Evolutionary conservation across 2,113 vertebrate species (phyloP), one percentile per base, ranked within the genome.

Genomic region (Calidris pygmaea): DNA sequence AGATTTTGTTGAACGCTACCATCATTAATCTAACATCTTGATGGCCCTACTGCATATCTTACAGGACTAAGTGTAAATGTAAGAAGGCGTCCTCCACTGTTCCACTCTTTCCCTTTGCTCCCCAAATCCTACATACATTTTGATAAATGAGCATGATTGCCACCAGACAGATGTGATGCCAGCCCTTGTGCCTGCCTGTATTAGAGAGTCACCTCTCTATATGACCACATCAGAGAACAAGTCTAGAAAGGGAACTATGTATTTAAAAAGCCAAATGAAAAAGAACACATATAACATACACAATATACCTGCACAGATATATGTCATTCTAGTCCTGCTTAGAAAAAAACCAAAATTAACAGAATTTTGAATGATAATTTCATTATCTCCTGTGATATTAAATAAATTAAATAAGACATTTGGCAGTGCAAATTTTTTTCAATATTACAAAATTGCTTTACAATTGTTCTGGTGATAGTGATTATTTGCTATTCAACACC

Each of bases 211-310:
- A 89, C 16, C 3, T 84, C 15, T 72, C 7, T 3, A 3, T 11
- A 53, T 10, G 21, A 67, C 11, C 21, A 68, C n/a, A 60, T 23
- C 15, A 85, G 81, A 82, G 48, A 85, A 14, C 32, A 89, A 47
- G 74, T 60, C 70, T 48, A 79, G 81, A 87, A 81, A 84, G 37
- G 27, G 34, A 86, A 66, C 10, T 39, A 8, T 4, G 21, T 22
- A 76, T 76, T 77, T 77, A 62, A 59, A 87, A 47, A 78, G 35
- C 21, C 55, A 91, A 95, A 85, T 39, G 32, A 79, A 76, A 86
- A 48, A 18, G 30, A 90, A 68, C 43, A 56, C 23, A 84, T n/a
- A 23, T 58, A 59, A 87, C 10, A 58, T 10, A 78, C 30, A 6
- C 48, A 79, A 72, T 43, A 59, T 11, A 76, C 10, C 45, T 85